phyloP scores from a whole-genome alignment of 64 coral and sea anemone species.

The Montipora efflorescens region DNA sequence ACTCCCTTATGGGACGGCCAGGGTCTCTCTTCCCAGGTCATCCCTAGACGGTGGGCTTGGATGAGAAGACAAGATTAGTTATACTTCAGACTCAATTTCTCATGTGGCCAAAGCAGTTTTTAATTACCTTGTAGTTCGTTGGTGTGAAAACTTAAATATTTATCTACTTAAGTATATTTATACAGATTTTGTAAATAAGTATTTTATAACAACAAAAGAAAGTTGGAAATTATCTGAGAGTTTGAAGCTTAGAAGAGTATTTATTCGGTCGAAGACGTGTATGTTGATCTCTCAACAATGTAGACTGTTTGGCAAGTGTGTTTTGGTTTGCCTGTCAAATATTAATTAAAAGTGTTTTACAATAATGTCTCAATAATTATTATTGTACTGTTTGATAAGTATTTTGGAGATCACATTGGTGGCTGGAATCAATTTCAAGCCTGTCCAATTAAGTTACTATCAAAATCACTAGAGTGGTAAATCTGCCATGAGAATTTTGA shows the following conservation, averaged over 20 bases:
- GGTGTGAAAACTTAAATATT: slow-evolving; percentile 82
- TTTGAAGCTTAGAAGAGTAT: slow-evolving; percentile 84
- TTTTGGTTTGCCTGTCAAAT: slow-evolving; percentile 70
- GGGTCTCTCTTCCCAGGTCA: too few relatives aligned
- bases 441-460: too few relatives aligned
- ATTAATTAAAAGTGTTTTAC: slow-evolving; percentile 49
- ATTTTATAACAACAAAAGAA: slow-evolving; percentile 88
- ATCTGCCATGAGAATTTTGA: too few relatives aligned
- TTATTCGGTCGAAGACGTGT: slow-evolving; percentile 72
- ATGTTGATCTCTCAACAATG: slow-evolving; percentile 61
- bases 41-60: neutral
- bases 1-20: too few relatives aligned
- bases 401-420: too few relatives aligned
- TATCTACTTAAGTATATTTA: slow-evolving; percentile 97
- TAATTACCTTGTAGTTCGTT: slow-evolving; percentile 67
- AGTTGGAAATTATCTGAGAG: slow-evolving; percentile 75
- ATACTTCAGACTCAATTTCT: neutral
- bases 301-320: slow-evolving; percentile 70
- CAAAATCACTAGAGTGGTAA: too few relatives aligned
- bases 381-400: neutral
- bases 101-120: slow-evolving; percentile 18
- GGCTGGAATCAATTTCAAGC: too few relatives aligned
- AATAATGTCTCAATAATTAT: neutral
- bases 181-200: slow-evolving; percentile 98
- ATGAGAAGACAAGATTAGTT: neutral